Evolutionary conservation across 1,140 invertebrate genomes (phyloP).

Genomic region (Hyposmocoma kahamanoa): DNA sequence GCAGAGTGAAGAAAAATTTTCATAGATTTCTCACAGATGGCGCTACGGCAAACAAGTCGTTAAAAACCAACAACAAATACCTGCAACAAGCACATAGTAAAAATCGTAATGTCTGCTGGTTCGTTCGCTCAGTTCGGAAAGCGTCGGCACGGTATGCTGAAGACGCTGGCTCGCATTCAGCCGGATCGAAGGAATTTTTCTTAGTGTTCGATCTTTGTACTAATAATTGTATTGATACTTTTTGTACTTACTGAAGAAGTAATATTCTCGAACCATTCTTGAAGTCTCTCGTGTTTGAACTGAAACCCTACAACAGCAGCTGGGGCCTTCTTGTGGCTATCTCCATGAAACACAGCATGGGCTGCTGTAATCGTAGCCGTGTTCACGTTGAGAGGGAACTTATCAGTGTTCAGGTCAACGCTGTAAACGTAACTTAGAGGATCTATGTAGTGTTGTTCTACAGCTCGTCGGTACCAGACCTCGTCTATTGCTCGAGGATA

Average conservation of each 20-base stretch:
- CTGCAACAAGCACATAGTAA: too few species aligned
- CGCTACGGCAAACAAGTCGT: too few species aligned
- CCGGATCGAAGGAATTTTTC: too few species aligned
- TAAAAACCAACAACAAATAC: too few species aligned
- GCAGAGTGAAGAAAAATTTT: too few species aligned
- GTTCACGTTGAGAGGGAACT: slow-evolving; percentile 46
- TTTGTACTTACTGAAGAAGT: slow-evolving; percentile 79
- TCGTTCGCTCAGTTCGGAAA: neutral
- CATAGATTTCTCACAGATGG: too few species aligned
- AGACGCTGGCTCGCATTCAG: too few species aligned
- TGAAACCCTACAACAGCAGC: slow-evolving; percentile 95
- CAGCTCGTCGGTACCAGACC: slow-evolving; percentile 93
- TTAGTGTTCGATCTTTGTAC: too few species aligned
- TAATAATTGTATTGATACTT: too few species aligned
- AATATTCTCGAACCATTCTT: slow-evolving; percentile 85
- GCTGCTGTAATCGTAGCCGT: slow-evolving; percentile 86
- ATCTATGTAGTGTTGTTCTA: slow-evolving; percentile 89
- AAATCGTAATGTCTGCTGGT: too few species aligned
- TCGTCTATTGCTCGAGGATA: slow-evolving; percentile 91
- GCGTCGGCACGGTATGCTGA: neutral
- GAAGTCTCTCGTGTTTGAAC: slow-evolving; percentile 85
- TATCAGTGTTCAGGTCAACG: slow-evolving; percentile 51
- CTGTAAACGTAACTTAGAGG: slow-evolving; percentile 88
- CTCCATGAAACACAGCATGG: slow-evolving; percentile 86
- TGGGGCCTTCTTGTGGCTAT: slow-evolving; percentile 81